Conservation (phyloP, 23 tunicate species). For the Styela clava region DNA sequence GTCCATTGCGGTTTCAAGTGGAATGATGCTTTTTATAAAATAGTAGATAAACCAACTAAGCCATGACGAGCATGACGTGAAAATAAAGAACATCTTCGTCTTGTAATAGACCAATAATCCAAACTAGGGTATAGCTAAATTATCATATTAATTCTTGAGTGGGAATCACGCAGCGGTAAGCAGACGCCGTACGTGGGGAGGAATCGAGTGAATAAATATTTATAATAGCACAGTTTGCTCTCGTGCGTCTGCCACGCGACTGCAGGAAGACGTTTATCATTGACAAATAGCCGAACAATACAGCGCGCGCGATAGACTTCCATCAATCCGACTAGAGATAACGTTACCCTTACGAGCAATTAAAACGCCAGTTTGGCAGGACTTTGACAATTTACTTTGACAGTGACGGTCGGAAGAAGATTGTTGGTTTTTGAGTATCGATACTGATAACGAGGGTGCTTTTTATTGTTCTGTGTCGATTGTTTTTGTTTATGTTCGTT, state of each 20-base stretch:
- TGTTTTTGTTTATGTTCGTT: neutral
- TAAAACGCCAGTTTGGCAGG: neutral
- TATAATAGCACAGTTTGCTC: neutral
- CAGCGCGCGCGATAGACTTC: neutral
- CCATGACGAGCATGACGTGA: no score
- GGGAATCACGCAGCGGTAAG: neutral
- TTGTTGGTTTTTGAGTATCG: neutral
- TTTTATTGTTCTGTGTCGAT: neutral
- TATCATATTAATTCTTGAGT: neutral
- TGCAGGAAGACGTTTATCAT: neutral
- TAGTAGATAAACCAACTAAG: no score
- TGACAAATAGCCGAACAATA: neutral
- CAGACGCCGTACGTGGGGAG: neutral
- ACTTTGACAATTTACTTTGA: neutral
- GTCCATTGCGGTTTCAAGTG: no score
- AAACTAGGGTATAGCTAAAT: no score
- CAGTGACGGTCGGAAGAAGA: neutral
- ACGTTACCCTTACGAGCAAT: neutral
- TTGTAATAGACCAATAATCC: no score
- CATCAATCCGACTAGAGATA: neutral
- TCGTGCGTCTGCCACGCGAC: constrained; percentile 1
- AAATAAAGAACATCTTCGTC: no score
- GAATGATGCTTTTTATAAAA: no score
- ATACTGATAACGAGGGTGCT: neutral
- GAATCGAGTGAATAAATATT: neutral